Evolutionary conservation across 2,888 invertebrate genomes (phyloP).

Genomic region (Agrotis puta): DNA sequence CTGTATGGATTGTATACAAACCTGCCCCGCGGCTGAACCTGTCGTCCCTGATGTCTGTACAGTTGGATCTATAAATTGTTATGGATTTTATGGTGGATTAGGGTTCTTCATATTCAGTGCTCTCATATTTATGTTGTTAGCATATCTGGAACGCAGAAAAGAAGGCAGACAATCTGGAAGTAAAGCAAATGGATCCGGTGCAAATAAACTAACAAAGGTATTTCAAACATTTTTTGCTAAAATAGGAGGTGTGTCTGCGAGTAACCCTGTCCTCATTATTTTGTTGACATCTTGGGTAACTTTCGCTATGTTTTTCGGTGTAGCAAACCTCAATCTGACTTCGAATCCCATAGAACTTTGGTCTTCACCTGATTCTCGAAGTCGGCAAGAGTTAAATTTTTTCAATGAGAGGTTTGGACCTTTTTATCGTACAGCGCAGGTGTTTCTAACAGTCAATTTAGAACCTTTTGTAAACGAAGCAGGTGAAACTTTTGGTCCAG

Average conservation of each 20-base stretch:
- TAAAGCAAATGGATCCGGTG: conserved; percentile 32
- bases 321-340: conserved; percentile 93
- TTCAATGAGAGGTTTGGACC: conserved; percentile 97
- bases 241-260: conserved; percentile 92
- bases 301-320: conserved; percentile 93
- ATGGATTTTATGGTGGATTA: conserved; percentile 92
- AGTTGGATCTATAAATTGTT: conserved; percentile 92
- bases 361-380: conserved; percentile 95
- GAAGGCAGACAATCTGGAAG: conserved; percentile 55
- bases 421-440: conserved; percentile 97
- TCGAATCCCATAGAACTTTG: conserved; percentile 98
- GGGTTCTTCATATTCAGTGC: conserved; percentile 86
- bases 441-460: conserved; percentile 94
- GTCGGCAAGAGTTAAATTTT: conserved; percentile 96
- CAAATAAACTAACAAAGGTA: conserved; percentile 71
- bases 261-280: conserved; percentile 92
- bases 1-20: conserved; percentile 93
- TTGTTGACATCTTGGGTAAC: conserved; percentile 91
- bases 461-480: conserved; percentile 79
- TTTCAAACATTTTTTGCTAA: conserved; percentile 79
- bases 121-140: conserved; percentile 76
- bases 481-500: conserved; percentile 93
- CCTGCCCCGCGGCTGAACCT: conserved; percentile 91
- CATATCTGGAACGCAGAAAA: conserved; percentile 68
- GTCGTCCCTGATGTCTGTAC: conserved; percentile 84